phyloP scores from a whole-genome alignment of 2,888 invertebrate genomes.

The Hartigia nigra region DNA sequence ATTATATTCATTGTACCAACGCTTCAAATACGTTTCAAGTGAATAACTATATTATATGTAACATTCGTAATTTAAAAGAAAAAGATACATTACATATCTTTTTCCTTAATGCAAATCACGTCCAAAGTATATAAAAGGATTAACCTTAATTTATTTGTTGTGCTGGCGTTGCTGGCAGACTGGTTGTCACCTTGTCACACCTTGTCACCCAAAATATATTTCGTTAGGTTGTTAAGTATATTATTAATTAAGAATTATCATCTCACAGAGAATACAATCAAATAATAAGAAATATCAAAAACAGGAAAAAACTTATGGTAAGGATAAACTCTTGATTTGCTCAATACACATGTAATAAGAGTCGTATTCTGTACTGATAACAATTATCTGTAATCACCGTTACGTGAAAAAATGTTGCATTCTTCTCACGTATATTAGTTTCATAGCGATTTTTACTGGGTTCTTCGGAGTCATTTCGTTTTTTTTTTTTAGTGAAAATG shows the following conservation, averaged over 20 bases:
- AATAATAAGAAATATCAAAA: neutral
- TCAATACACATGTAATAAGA: neutral
- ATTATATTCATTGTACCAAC: neutral
- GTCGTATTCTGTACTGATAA: neutral
- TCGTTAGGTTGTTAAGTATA: no score
- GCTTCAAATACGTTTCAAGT: neutral
- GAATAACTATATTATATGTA: neutral
- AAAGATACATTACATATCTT: neutral
- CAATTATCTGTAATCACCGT: neutral
- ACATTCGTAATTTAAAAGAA: neutral
- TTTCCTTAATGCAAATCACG: neutral
- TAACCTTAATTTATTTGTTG: neutral
- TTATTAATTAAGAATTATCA: neutral
- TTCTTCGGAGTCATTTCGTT: no score
- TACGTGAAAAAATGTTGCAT: neutral
- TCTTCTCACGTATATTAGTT: neutral
- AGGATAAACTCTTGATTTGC: neutral
- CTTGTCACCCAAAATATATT: neutral
- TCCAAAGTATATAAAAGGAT: neutral
- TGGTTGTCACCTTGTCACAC: no score
- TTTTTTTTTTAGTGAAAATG: no score
- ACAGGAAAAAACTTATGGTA: neutral
- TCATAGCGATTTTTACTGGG: no score
- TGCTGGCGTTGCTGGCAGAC: neutral
- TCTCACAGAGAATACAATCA: neutral